Evolutionary conservation across 2,113 vertebrate species (phyloP).

Genomic region (Protobothrops mucrosquamatus): DNA sequence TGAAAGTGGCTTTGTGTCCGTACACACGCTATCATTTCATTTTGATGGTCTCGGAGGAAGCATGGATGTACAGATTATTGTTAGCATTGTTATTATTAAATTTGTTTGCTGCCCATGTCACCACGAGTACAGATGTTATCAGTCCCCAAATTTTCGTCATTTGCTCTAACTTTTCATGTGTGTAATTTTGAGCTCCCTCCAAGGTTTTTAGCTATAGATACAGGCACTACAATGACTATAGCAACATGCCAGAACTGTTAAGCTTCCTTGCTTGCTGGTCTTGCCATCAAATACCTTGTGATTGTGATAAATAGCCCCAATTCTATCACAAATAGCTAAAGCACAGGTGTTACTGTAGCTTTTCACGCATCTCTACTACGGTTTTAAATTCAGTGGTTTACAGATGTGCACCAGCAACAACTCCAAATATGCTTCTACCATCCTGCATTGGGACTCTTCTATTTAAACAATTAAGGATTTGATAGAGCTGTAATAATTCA

Average conservation of each 20-base stretch:
- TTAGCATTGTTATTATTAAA: not conserved
- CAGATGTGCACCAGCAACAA: not conserved
- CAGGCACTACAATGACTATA: not conserved
- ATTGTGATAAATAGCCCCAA: conserved; percentile 33
- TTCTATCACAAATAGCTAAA: not conserved
- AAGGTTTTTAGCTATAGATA: not conserved
- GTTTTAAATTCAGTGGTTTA: not conserved
- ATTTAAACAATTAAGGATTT: conserved; percentile 6
- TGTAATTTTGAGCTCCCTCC: not conserved
- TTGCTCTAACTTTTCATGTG: not conserved
- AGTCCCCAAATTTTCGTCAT: not conserved
- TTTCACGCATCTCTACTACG: not conserved
- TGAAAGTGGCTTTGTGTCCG: not conserved
- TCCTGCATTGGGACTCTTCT: not conserved
- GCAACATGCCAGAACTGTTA: not conserved
- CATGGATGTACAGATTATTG: not conserved
- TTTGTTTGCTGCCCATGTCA: not conserved
- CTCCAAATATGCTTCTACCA: no score
- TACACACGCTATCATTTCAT: not conserved
- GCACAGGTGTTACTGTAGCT: not conserved
- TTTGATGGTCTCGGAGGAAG: not conserved
- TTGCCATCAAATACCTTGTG: conserved; percentile 34
- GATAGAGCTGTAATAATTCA: conserved; percentile 27
- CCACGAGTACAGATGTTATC: not conserved
- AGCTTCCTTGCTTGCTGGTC: not conserved